Evolutionary conservation across 2,113 vertebrate genomes (phyloP).

Genomic region (Sceloporus undulatus): DNA sequence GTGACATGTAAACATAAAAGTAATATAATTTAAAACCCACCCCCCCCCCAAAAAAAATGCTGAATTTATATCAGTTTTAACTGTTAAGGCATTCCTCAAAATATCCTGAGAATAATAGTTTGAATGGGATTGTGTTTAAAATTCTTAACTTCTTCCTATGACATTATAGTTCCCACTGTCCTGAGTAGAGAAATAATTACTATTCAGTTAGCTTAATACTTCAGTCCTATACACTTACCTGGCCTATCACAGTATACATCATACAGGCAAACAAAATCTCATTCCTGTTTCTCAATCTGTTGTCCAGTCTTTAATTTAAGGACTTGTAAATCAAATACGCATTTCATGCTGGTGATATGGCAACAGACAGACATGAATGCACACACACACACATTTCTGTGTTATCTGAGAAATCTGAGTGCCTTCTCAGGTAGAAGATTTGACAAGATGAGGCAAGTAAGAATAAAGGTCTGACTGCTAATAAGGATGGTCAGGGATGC

Average conservation of each 20-base stretch:
- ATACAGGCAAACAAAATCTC: not conserved
- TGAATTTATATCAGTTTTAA: too few species aligned
- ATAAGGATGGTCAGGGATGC: not conserved
- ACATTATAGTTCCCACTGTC: not conserved
- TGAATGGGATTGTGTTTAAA: too few species aligned
- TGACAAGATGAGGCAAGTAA: not conserved
- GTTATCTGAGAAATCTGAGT: slow-evolving; percentile 9
- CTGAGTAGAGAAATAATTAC: not conserved
- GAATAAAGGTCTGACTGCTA: slow-evolving; percentile 5
- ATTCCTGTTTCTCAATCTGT: not conserved
- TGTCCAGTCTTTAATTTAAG: slow-evolving; percentile 30
- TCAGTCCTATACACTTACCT: not conserved
- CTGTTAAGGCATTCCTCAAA: too few species aligned
- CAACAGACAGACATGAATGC: not conserved
- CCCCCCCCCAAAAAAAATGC: too few species aligned
- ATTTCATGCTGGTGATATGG: slow-evolving; percentile 8
- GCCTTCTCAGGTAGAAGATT: not conserved
- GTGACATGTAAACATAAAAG: too few species aligned
- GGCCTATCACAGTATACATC: not conserved
- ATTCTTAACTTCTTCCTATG: too few species aligned
- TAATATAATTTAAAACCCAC: too few species aligned
- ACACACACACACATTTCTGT: not conserved
- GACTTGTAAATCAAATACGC: slow-evolving; percentile 14
- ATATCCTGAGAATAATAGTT: too few species aligned
- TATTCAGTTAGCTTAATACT: not conserved